These are phyloP conservation scores for Athene noctua DNA, from an alignment of 2,113 vertebrate genomes.

Conservation along the genomic window DNA sequence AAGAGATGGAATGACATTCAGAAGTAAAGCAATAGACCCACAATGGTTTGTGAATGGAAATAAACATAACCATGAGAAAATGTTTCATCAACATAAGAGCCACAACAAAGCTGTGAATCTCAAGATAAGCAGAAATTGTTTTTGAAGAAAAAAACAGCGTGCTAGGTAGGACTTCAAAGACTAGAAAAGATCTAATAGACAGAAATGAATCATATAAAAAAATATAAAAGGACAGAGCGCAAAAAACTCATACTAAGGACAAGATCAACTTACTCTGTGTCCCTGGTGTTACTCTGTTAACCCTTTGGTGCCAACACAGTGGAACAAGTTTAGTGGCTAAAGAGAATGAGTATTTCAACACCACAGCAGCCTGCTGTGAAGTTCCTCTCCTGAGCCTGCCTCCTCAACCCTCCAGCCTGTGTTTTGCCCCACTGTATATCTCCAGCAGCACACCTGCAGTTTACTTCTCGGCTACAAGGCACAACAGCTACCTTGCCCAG, in stretches of 20 bases:
- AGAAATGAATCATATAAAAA: constrained; percentile 42
- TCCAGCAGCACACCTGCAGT: not conserved
- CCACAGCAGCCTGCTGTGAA: not conserved
- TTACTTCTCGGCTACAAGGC: not conserved
- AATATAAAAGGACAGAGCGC: constrained; percentile 27
- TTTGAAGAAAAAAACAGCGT: not conserved
- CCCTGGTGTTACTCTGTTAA: not conserved
- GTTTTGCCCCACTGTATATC: accelerated
- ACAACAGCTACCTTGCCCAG: not conserved
- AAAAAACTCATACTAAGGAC: not conserved
- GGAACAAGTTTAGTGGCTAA: not conserved
- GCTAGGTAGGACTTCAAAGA: constrained; percentile 54
- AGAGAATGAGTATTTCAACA: not conserved
- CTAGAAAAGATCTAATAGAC: constrained; percentile 16
- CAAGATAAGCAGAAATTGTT: constrained; percentile 26
- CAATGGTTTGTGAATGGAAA: constrained; percentile 20
- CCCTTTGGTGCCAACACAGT: not conserved
- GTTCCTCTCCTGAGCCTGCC: not conserved
- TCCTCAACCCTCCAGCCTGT: not conserved
- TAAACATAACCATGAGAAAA: constrained; percentile 47
- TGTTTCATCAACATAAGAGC: constrained; percentile 17
- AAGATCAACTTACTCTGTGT: not conserved
- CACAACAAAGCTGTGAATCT: constrained; percentile 52
- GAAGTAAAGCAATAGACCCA: not conserved
- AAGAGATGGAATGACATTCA: not conserved